These are phyloP conservation scores for Melangyna quadrimaculata DNA, from an alignment of 2,888 invertebrate species.

Conservation along the genomic window DNA sequence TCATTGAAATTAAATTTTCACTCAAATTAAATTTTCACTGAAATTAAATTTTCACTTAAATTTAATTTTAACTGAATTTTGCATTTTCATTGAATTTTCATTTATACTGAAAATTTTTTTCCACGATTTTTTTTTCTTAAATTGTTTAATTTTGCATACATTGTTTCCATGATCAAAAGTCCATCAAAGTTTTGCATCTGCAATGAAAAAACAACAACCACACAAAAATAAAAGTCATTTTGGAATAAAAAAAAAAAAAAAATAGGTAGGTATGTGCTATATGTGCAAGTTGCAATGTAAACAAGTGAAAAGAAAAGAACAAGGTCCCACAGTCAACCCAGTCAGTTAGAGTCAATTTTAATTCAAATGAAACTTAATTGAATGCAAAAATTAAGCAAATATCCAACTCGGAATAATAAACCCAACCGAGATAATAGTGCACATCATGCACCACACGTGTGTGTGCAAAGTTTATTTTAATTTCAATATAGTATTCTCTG, in stretches of 20 bases:
- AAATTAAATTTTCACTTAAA: too few species aligned
- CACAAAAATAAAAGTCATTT: not conserved
- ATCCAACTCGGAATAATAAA: constrained; percentile 56
- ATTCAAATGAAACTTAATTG: constrained; percentile 61
- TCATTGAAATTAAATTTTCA: too few species aligned
- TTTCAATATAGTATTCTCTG: constrained; percentile 25
- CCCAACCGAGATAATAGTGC: constrained; percentile 33
- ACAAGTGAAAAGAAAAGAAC: constrained; percentile 22
- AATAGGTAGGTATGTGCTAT: not conserved
- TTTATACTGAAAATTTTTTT: too few species aligned
- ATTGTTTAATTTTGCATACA: not conserved
- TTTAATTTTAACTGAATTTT: too few species aligned
- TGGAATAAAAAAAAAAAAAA: not conserved
- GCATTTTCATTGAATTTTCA: too few species aligned
- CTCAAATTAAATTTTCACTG: too few species aligned
- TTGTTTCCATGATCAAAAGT: not conserved
- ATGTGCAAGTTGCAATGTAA: not conserved
- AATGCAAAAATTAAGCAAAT: constrained; percentile 63
- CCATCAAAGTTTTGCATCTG: not conserved
- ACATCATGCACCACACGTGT: constrained; percentile 20
- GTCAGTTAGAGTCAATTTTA: too few species aligned
- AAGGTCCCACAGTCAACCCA: constrained; percentile 1
- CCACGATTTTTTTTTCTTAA: too few species aligned
- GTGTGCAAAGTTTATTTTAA: constrained; percentile 58
- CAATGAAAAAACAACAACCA: not conserved